A percentile compares a stretch with the other conserved stretches of the same genome.
These are phyloP conservation scores for Ypsolopha sequella DNA, from an alignment of 2,888 invertebrate genomes.

Conservation along the genomic window DNA sequence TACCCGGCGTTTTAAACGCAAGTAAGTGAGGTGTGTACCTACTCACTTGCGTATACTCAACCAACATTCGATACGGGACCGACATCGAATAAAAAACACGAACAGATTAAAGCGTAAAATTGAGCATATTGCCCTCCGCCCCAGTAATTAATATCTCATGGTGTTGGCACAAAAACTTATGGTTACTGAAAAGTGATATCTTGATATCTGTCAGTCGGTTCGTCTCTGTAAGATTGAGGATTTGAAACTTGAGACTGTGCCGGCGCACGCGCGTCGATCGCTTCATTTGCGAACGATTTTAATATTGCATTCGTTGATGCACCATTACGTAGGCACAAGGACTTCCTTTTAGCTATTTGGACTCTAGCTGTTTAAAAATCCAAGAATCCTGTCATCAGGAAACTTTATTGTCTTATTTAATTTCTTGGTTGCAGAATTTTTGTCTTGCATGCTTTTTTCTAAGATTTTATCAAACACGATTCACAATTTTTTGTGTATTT, in stretches of 20 bases:
- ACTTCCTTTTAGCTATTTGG: constrained; percentile 9
- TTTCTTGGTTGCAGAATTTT: too few relatives aligned
- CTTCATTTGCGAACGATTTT: constrained; percentile 60
- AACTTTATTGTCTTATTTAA: too few relatives aligned
- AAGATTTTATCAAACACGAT: not conserved
- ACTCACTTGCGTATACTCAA: not conserved
- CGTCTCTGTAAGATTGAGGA: constrained; percentile 12
- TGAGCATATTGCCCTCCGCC: constrained; percentile 45
- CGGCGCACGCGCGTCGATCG: constrained; percentile 50
- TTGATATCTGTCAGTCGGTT: constrained; percentile 18
- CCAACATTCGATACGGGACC: not conserved
- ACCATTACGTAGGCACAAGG: constrained; percentile 58
- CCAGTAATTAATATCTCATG: constrained; percentile 61
- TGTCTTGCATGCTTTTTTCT: not conserved
- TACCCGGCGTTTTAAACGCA: too few relatives aligned
- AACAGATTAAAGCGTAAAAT: constrained; percentile 44
- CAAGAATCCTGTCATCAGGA: constrained; percentile 2
- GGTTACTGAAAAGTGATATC: constrained; percentile 4
- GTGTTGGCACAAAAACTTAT: constrained; percentile 34
- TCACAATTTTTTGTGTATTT: too few relatives aligned
- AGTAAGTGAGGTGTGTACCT: too few relatives aligned
- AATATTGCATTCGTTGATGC: constrained; percentile 56
- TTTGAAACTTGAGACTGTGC: constrained; percentile 36
- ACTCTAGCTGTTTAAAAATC: not conserved
- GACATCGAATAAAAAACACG: not conserved